Evolutionary conservation across 1,140 invertebrate genomes (phyloP).

Genomic region (Cydia splendana): DNA sequence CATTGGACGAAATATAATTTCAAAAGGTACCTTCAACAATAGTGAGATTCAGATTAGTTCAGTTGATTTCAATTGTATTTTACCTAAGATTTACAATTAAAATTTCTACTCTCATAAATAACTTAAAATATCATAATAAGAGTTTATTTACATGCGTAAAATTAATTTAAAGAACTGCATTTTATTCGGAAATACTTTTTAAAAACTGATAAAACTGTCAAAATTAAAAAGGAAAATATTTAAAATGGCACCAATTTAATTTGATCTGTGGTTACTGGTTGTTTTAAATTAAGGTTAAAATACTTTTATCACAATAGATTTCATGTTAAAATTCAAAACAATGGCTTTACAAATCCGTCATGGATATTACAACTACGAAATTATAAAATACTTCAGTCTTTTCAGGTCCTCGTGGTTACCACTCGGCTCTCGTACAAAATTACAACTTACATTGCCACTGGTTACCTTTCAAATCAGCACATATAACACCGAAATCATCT

Average conservation of each 20-base stretch:
- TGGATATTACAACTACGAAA: constrained; percentile 55
- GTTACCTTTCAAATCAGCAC: constrained; percentile 4
- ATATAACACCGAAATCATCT: neutral
- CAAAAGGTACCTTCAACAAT: constrained; percentile 67
- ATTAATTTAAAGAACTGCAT: constrained; percentile 57
- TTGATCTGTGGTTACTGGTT: constrained; percentile 48
- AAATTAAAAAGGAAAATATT: constrained; percentile 54
- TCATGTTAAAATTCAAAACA: constrained; percentile 57
- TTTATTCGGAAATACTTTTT: constrained; percentile 52
- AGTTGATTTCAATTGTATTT: constrained; percentile 74
- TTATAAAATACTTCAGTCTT: constrained; percentile 63
- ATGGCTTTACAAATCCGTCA: constrained; percentile 60
- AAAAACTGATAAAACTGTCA: constrained; percentile 63
- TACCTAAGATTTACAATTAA: constrained; percentile 71
- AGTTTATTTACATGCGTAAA: constrained; percentile 70
- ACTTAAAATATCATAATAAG: constrained; percentile 67
- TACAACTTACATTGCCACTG: constrained; percentile 35
- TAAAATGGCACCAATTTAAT: constrained; percentile 59
- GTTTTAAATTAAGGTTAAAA: constrained; percentile 59
- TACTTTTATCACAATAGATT: constrained; percentile 69
- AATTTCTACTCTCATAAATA: constrained; percentile 76
- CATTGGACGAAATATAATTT: constrained; percentile 72
- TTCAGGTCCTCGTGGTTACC: constrained; percentile 55
- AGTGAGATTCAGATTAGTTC: constrained; percentile 74
- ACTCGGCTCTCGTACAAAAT: constrained; percentile 38